Conservation (phyloP, 2,888 invertebrate genomes). For the Drosophila setosimentum region DNA sequence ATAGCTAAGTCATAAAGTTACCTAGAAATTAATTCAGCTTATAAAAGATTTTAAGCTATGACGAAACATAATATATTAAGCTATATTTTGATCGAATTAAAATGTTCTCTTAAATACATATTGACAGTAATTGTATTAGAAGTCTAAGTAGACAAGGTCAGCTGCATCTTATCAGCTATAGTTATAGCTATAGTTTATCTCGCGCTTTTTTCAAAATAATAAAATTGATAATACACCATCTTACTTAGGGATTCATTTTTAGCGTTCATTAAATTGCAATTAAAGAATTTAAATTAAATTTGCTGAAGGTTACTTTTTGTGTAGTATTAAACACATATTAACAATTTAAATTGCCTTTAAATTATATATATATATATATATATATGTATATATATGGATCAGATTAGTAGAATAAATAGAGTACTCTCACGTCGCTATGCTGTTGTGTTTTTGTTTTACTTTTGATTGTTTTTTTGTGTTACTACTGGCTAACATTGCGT, state of each 20-base stretch:
- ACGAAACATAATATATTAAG: not conserved
- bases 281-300: not conserved
- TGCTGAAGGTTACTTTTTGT: not conserved
- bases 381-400: not conserved
- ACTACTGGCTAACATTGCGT: slow-evolving; percentile 56
- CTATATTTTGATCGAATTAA: not conserved
- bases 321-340: not conserved
- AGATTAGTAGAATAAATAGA: not conserved
- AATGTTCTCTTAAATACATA: not conserved
- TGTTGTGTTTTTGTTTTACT: not conserved
- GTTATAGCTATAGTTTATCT: too few species aligned
- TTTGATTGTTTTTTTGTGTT: slow-evolving; percentile 16
- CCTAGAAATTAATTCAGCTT: not conserved
- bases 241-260: too few species aligned
- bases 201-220: too few species aligned
- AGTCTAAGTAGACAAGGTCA: not conserved
- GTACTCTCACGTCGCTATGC: slow-evolving; percentile 11
- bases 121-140: not conserved
- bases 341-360: not conserved
- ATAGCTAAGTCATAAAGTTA: slow-evolving; percentile 20
- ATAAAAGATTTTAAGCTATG: not conserved
- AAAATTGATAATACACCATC: too few species aligned
- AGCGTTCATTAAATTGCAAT: not conserved
- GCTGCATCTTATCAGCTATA: not conserved
- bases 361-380: not conserved